Evolutionary conservation across 2,113 vertebrate species (phyloP), one percentile per base, ranked within the genome.

Genomic region (Brevimyrus niger): DNA sequence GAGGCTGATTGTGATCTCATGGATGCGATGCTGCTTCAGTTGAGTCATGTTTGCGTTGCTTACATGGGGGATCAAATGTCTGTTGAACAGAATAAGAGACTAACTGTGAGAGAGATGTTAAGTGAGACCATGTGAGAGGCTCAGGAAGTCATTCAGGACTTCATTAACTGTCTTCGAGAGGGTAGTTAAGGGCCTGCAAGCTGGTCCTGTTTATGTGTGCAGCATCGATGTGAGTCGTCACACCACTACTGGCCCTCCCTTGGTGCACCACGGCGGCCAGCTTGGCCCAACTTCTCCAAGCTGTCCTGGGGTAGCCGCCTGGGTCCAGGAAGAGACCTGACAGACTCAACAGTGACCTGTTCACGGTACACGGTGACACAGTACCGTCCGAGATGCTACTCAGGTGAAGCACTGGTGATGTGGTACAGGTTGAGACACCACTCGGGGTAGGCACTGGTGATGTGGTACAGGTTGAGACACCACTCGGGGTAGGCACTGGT

Each of bases 101-200:
- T 95, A 94, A 93, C 94, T 92, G 92, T 86, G 91, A 84, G 53
- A 31, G 92, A 94, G 90, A 91, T 86, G 82, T 93, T 96, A 95
- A 96, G 94, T 94, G 96, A 95, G 95, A 93, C 95, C 95, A 96
- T 94, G 95, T 96, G 96, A 96, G 93, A 83, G 93, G 94, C 92
- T 94, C 94, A 96, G 96, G 95, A 96, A 96, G 95, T 94, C 94
- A 96, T 95, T 95, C 95, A 96, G 95, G 96, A 96, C 95, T 96
- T 96, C 95, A 96, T 96, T 96, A 96, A 94, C 93, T 92, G 92
- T 91, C 94, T 94, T 94, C 88, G 89, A 91, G 90, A 90, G 94
- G 92, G 94, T 93, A 95, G 95, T 94, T 96, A 95, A 94, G 94
- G 94, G 93, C 94, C 93, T 80, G 87, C 95, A 96, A 95, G 95